Percentiles rank a stretch among this genome's conserved stretches.
Evolutionary conservation across 2,113 vertebrate species (phyloP).

Genomic region (Callipepla californica): DNA sequence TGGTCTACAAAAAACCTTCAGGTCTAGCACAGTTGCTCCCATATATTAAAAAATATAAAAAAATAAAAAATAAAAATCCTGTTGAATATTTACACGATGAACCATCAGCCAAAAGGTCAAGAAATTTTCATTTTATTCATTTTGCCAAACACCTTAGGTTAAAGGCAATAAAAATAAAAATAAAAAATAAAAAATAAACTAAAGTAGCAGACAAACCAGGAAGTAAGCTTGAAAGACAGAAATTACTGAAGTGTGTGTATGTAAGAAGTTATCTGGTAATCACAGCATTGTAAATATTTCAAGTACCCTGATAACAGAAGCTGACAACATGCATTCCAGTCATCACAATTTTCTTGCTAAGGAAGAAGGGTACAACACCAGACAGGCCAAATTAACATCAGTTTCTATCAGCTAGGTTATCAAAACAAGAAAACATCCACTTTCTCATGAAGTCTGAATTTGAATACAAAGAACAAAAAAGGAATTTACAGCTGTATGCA

Average conservation of each 20-base stretch:
- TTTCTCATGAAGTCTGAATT: not conserved
- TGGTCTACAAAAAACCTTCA: not conserved
- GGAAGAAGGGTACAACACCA: not conserved
- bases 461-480: not conserved
- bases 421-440: not conserved
- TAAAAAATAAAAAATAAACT: not conserved
- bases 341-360: conserved; percentile 8
- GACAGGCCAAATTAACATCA: not conserved
- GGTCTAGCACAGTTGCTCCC: not conserved
- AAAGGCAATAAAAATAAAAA: not conserved
- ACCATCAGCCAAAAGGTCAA: not conserved
- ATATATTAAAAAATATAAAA: not conserved
- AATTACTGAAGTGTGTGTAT: not conserved
- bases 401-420: not conserved
- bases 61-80: too few relatives aligned
- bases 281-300: conserved; percentile 32
- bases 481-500: not conserved
- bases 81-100: not conserved
- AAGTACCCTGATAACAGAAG: conserved; percentile 54
- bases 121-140: not conserved
- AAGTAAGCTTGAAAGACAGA: not conserved
- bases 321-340: conserved; percentile 54
- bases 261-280: conserved; percentile 3
- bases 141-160: not conserved
- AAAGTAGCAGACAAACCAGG: not conserved